Base-by-base conservation (phyloP, 2,888 invertebrate genomes). In the Orthonevra nobilis region DNA sequence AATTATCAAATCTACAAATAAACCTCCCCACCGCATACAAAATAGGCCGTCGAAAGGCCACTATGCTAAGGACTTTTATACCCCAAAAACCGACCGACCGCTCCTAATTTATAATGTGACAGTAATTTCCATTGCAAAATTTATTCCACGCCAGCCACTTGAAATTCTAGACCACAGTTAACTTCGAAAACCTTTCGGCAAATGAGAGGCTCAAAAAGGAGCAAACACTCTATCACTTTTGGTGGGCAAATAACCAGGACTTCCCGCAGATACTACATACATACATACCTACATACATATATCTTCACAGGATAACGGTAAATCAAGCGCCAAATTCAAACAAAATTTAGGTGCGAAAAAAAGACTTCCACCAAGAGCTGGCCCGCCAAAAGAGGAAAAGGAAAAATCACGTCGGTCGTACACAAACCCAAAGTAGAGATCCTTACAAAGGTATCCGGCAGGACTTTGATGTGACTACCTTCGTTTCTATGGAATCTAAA, bases 321-420 rank as follows among this genome's bases (percentile, higher is more conserved):
- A 75, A 75, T 69, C 75, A 75, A 75, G 63, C 56, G 69, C 56
- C 69, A 75, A 75, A 54, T 75, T 61, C 61, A 56, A 69, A 61
- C 26, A 69, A 48, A 56, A 38, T 61, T 61, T 54, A 40, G 32
- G 46, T 60, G 36, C 6, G 38, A 34, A 48, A 58, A 40, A 40
- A 28, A 26, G 3, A 19, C 3, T 20, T 36, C 4, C 2, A 30
- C 26, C 26, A 14, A 20, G n/a, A n/a, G n/a, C n/a, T n/a, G n/a
- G n/a, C n/a, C 48, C 36, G 19, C 36, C 12, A 32, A 40, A 32
- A 19, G 15, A 46, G 30, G 14, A 36, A 54, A 44, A 19, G 20
- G 48, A 38, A 19, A 36, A 54, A 44, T 64, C 34, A 64, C 52
- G 42, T 44, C 20, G 44, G n/a, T n/a, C 17, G 48, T 10, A 38